Evolutionary conservation across 2,888 invertebrate species (phyloP).

Genomic region (Leucozona laternaria): DNA sequence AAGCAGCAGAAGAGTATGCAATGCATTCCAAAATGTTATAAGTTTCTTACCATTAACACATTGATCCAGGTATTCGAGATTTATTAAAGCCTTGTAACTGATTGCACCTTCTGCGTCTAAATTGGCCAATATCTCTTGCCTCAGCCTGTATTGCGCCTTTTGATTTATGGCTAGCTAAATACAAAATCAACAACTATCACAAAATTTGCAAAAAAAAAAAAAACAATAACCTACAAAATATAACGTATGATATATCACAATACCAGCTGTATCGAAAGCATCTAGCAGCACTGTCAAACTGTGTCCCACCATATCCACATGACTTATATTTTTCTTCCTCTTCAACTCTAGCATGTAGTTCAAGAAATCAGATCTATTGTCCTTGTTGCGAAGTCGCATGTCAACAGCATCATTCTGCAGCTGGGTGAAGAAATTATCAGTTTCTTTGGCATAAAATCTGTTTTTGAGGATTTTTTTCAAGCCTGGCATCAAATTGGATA

Average conservation of each 20-base stretch:
- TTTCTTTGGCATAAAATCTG: slow-evolving; percentile 84
- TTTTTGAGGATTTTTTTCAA: slow-evolving; percentile 76
- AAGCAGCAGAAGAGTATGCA: not conserved
- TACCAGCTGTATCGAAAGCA: slow-evolving; percentile 81
- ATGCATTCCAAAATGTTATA: not conserved
- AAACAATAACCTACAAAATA: slow-evolving; percentile 61
- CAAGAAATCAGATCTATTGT: slow-evolving; percentile 79
- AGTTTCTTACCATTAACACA: slow-evolving; percentile 77
- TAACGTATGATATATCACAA: slow-evolving; percentile 77
- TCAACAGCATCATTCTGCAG: slow-evolving; percentile 79
- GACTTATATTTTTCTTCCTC: slow-evolving; percentile 78
- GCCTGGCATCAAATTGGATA: slow-evolving; percentile 77
- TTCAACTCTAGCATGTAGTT: slow-evolving; percentile 79
- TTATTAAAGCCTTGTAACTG: slow-evolving; percentile 77
- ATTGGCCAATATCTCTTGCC: slow-evolving; percentile 78
- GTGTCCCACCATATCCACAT: slow-evolving; percentile 80
- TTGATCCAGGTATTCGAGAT: slow-evolving; percentile 80
- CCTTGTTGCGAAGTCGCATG: slow-evolving; percentile 76
- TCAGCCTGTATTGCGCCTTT: slow-evolving; percentile 78
- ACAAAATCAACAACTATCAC: not conserved
- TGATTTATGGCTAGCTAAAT: slow-evolving; percentile 77
- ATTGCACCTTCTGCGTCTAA: slow-evolving; percentile 70
- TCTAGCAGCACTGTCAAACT: slow-evolving; percentile 80
- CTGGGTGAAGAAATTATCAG: slow-evolving; percentile 84
- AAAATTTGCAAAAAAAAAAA: not conserved